Conservation (phyloP, 1,140 invertebrate species). For the Archegozetes longisetosus region DNA sequence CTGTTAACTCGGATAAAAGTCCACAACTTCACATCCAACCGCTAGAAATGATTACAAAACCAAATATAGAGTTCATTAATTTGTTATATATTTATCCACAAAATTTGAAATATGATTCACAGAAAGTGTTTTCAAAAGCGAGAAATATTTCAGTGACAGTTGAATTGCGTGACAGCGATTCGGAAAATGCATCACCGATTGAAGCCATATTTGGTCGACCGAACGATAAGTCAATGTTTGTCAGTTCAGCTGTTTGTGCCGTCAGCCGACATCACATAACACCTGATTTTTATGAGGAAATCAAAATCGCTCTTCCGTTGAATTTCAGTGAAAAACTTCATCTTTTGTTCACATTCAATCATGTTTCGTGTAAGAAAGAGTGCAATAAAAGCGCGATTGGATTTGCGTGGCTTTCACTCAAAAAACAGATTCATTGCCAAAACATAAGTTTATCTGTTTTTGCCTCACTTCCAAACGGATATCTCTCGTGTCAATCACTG, state of each 20-base stretch:
- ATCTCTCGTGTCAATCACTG: constrained; percentile 69
- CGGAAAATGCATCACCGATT: constrained; percentile 46
- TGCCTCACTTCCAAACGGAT: constrained; percentile 61
- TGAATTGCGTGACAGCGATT: constrained; percentile 62
- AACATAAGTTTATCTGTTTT: constrained; percentile 63
- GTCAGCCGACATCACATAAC: constrained; percentile 33
- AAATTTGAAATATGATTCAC: constrained; percentile 70
- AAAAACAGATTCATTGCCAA: constrained; percentile 52
- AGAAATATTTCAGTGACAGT: constrained; percentile 77
- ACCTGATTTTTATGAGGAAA: constrained; percentile 38
- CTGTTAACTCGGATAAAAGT: no score
- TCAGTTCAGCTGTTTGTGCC: constrained; percentile 39
- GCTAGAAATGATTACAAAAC: constrained; percentile 25
- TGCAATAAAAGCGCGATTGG: constrained; percentile 73
- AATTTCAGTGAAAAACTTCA: constrained; percentile 59
- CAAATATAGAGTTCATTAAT: constrained; percentile 63
- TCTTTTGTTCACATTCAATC: constrained; percentile 71
- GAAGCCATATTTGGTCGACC: constrained; percentile 59
- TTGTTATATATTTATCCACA: constrained; percentile 79
- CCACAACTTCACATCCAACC: neutral
- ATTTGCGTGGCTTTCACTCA: constrained; percentile 77
- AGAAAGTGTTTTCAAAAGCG: constrained; percentile 57
- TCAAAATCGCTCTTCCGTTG: constrained; percentile 60
- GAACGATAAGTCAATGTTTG: constrained; percentile 36
- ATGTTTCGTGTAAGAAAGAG: constrained; percentile 68